A percentile compares a stretch with the other conserved stretches of the same genome.
phyloP scores from a whole-genome alignment of 2,113 vertebrate species.

The Gymnobelideus leadbeateri region DNA sequence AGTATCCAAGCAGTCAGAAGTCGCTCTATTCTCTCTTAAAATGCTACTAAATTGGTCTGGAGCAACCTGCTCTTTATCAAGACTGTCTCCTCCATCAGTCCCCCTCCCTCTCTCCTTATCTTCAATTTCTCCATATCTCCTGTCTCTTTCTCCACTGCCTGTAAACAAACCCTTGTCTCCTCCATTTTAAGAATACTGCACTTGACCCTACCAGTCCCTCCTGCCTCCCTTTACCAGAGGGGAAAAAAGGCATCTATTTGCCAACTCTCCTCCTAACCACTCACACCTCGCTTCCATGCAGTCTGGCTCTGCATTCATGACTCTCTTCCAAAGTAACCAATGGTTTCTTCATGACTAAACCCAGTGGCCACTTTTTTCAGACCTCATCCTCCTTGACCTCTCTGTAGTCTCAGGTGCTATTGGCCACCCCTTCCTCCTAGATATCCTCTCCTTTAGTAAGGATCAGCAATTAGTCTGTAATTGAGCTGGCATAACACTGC shows the following conservation, averaged over 20 bases:
- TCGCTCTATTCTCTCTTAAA: conserved; percentile 14
- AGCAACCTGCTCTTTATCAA: background rate
- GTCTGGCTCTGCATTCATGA: background rate
- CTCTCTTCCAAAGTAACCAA: background rate
- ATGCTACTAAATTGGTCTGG: background rate
- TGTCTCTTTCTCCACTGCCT: background rate
- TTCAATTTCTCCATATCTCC: background rate
- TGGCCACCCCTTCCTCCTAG: background rate
- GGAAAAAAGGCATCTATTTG: background rate
- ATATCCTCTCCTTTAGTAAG: background rate
- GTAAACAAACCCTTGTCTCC: background rate
- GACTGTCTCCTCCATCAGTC: background rate
- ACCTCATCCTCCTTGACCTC: background rate
- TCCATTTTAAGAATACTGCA: background rate
- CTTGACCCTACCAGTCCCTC: background rate
- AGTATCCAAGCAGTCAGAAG: background rate
- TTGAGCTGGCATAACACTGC: background rate
- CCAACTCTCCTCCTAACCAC: background rate
- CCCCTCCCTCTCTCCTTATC: background rate
- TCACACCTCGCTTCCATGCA: background rate
- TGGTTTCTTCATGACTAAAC: background rate
- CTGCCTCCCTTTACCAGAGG: background rate
- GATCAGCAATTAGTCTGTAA: background rate
- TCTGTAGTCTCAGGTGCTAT: background rate
- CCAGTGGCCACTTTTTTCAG: background rate